Percentiles rank a stretch among this genome's conserved stretches.
These are phyloP conservation scores for Drosophila seclusa DNA, from an alignment of 2,888 invertebrate genomes.

Conservation along the genomic window DNA sequence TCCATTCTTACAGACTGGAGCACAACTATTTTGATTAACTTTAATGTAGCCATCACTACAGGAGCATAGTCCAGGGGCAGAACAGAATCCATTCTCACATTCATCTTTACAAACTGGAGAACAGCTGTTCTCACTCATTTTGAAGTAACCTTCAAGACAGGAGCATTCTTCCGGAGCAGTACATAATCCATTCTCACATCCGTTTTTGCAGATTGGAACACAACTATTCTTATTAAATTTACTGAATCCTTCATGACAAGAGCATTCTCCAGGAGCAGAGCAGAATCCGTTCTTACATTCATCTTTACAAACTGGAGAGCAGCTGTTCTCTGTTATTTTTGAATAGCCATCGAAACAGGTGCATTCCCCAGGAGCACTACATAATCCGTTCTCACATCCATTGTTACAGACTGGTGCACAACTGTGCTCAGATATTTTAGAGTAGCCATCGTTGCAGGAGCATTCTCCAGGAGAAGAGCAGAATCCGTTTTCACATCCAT, in stretches of 20 bases:
- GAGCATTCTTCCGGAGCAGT: too few relatives aligned
- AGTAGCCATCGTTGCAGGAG: background rate
- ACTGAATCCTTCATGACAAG: background rate
- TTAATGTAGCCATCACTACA: constrained; percentile 2
- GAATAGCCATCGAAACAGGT: background rate
- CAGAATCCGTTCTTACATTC: too few relatives aligned
- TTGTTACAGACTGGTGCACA: constrained; percentile 81
- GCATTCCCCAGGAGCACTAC: constrained; percentile 8
- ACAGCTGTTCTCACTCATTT: constrained; percentile 4
- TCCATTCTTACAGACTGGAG: constrained; percentile 9
- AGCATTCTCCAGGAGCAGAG: constrained; percentile 32
- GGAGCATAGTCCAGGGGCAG: constrained; percentile 5
- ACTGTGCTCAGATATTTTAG: constrained; percentile 38
- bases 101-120: constrained; percentile 6
- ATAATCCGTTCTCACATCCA: constrained; percentile 28
- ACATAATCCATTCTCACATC: too few relatives aligned
- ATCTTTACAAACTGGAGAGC: too few relatives aligned
- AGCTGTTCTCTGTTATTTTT: too few relatives aligned
- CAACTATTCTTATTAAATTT: too few relatives aligned
- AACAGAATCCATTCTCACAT: constrained; percentile 30
- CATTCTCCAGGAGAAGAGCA: background rate
- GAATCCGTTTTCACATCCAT: constrained; percentile 11
- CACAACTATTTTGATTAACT: constrained; percentile 7
- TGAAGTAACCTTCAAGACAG: background rate
- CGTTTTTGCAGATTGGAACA: too few relatives aligned